Evolutionary conservation across 2,113 vertebrate genomes (phyloP), one percentile per base, ranked within the genome.

Genomic region (Apus apus): DNA sequence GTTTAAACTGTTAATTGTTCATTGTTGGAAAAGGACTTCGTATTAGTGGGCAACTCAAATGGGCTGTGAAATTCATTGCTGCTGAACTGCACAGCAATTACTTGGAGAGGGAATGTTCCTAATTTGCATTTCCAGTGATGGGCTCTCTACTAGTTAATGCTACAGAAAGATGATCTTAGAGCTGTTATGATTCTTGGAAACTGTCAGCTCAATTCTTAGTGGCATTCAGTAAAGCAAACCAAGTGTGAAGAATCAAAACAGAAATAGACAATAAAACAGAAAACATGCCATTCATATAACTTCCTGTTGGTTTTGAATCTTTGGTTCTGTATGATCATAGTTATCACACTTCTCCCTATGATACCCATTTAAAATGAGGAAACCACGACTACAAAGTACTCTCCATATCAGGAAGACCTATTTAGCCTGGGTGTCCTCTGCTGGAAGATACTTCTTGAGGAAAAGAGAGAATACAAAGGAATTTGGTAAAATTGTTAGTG

Each of bases 211-310:
- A 67, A 1, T 95, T 72, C 80, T 75, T 95, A 85, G 77, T 71
- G 65, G 38, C 65, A 93, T 95, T 96, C 90, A 90, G 67, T 51
- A 76, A 90, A 85, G 67, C 85, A 91, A 93, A 68, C 45, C 60
- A 66, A 80, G 72, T 84, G 56, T 95, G 79, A 77, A 95, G 79
- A 88, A 77, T 84, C 20, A 86, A 67, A 92, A 51, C 40, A 93
- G 92, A 88, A 90, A 34, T 77, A 73, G 79, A 73, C 82, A 95
- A 76, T 68, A 90, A 84, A 92, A 18, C 72, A 74, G 48, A 92
- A 94, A 94, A 74, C 56, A 58, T 88, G 65, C 19, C 43, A 32
- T 77, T 92, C 64, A 38, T 93, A 1, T 80, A 86, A 57, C 56
- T 92, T 94, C 50, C 78, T 51, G 38, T 75, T 90, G 77, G 1